A percentile compares a stretch with the other conserved stretches of the same genome.
These are phyloP conservation scores for Ptiloglossa arizonensis DNA, from an alignment of 1,140 invertebrate genomes.

Conservation along the genomic window DNA sequence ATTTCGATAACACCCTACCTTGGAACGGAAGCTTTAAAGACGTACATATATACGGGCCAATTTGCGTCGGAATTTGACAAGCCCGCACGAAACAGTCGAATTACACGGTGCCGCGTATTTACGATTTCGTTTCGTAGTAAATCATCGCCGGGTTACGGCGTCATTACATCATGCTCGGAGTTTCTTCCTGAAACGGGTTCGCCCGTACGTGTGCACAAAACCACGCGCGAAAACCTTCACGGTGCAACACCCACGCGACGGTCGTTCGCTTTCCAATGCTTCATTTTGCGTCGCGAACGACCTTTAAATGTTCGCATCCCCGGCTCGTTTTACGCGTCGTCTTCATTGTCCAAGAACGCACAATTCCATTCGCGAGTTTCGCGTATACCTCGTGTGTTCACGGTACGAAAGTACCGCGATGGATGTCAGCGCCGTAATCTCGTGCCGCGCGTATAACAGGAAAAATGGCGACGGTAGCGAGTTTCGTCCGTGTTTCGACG, in stretches of 20 bases:
- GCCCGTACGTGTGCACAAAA: slow-evolving; percentile 18
- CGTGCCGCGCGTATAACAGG: background rate
- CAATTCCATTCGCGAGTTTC: slow-evolving; percentile 10
- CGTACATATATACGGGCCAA: background rate
- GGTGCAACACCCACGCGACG: slow-evolving; percentile 69
- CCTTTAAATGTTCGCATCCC: slow-evolving; percentile 64
- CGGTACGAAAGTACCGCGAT: background rate
- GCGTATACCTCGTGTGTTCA: background rate
- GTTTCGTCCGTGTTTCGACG: background rate
- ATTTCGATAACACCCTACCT: too few relatives aligned
- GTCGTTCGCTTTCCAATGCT: slow-evolving; percentile 57
- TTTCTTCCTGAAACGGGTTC: slow-evolving; percentile 52
- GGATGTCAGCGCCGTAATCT: slow-evolving; percentile 32
- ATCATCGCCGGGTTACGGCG: slow-evolving; percentile 64
- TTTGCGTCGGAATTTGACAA: slow-evolving; percentile 15
- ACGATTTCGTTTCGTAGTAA: slow-evolving; percentile 59
- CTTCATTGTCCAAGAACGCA: slow-evolving; percentile 52
- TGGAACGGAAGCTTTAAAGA: slow-evolving; percentile 3
- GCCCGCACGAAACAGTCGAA: slow-evolving; percentile 4
- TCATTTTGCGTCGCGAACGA: slow-evolving; percentile 59
- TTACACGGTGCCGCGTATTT: slow-evolving; percentile 11
- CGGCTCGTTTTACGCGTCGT: slow-evolving; percentile 57
- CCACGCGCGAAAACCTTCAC: slow-evolving; percentile 36
- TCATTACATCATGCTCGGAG: slow-evolving; percentile 68
- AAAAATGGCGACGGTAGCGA: background rate